Base-by-base conservation (phyloP, 2,888 invertebrate species). In the Melolontha melolontha region DNA sequence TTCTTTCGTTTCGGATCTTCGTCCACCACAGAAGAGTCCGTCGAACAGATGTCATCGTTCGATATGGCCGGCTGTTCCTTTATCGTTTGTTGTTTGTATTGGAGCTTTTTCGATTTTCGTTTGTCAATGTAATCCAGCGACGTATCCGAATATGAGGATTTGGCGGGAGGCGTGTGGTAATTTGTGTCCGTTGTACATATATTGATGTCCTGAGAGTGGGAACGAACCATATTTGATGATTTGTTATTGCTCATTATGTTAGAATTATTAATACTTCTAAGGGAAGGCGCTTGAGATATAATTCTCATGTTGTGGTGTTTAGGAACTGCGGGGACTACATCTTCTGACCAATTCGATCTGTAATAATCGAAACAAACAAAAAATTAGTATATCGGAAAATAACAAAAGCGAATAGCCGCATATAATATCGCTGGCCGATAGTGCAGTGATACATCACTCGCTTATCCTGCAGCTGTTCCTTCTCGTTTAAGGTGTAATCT, bases 21-120 rank as follows among this genome's bases (percentile, higher is more conserved):
- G 66, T 91, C 91, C 77, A 89, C 84, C 5, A 89, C 84, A 0
- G 91, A 91, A 0, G 91, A 91, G 78, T 91, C 91, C 0, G 91
- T 91, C 1, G 91, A 91, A 68, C 86, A 84, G 12, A 87, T 83
- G 74, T 91, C 91, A 71, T 91, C 91, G 73, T 91, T 91, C 0
- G 72, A 62, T 5, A 76, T 78, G 72, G 75, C 68, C 42, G 73
- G 71, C 65, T 75, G 74, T 64, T 81, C 80, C 73, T 78, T 79
- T 51, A 81, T 81, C n/a, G 78, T 78, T 67, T 76, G 75, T 47
- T 71, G 73, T 52, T 69, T 67, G 47, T 70, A 44, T 17, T 57
- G 40, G 1, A 57, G 27, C 42, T 65, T 66, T 44, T 64, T 64
- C 10, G 59, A 54, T 59, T 71, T 73, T 29, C 27, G 63, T 49